Conservation (phyloP, 2,797 vertebrate species). For the Malurus splendens region DNA sequence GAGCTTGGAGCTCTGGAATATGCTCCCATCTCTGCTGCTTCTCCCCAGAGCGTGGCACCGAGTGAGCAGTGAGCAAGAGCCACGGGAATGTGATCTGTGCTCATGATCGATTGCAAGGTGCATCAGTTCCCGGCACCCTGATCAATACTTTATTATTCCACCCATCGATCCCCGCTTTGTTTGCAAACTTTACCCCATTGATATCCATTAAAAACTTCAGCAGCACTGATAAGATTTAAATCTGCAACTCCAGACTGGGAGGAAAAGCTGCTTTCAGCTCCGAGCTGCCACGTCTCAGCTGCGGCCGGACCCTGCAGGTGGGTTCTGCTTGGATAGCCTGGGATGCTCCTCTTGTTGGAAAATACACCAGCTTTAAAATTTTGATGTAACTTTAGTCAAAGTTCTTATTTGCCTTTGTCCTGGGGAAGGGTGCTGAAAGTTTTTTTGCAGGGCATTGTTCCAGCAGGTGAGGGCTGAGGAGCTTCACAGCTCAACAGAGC, state of each 20-base stretch:
- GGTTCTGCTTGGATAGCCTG: not conserved
- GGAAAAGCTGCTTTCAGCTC: not conserved
- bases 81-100: not conserved
- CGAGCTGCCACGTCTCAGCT: not conserved
- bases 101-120: not conserved
- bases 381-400: no score
- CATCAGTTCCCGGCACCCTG: not conserved
- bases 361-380: no score
- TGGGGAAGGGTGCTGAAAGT: no score
- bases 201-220: slow-evolving; percentile 25
- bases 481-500: no score
- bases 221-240: slow-evolving; percentile 6
- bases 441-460: no score
- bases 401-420: no score
- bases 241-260: not conserved
- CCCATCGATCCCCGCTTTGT: slow-evolving; percentile 6
- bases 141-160: slow-evolving; percentile 40
- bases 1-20: not conserved
- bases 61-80: not conserved
- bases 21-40: not conserved
- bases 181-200: slow-evolving; percentile 8
- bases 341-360: not conserved
- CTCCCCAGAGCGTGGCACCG: rapidly evolving
- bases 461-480: no score
- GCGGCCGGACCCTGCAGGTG: not conserved